A percentile compares a stretch with the other conserved stretches of the same genome.
These are phyloP conservation scores for Poeciliopsis paucimaculata DNA, from an alignment of 2,797 vertebrate genomes.

Conservation along the genomic window DNA sequence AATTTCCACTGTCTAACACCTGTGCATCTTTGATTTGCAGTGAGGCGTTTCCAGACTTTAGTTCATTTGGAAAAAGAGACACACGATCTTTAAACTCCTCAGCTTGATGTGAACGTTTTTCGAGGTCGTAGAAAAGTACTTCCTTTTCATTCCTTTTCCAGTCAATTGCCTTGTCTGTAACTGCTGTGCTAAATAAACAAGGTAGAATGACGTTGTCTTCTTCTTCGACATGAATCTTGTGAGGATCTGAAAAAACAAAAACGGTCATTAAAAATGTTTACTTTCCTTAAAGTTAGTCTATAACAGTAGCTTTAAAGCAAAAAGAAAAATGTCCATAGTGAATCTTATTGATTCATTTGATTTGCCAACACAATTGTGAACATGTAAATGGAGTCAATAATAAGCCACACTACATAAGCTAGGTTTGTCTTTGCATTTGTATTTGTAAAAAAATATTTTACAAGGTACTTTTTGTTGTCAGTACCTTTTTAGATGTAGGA, in stretches of 20 bases:
- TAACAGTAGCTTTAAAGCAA: too few relatives aligned
- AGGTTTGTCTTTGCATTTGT: too few relatives aligned
- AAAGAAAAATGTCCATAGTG: too few relatives aligned
- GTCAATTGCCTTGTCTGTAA: neutral
- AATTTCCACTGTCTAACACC: neutral
- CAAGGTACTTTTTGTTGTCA: too few relatives aligned
- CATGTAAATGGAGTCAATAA: too few relatives aligned
- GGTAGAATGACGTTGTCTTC: neutral
- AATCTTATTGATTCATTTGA: too few relatives aligned
- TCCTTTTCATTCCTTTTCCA: neutral
- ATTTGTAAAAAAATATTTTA: too few relatives aligned
- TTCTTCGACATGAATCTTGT: neutral
- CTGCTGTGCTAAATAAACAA: neutral
- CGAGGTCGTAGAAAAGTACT: neutral
- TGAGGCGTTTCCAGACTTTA: neutral
- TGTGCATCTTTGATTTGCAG: neutral
- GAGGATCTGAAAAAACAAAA: neutral
- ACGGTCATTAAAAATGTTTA: neutral
- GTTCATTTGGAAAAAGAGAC: neutral
- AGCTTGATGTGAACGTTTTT: neutral
- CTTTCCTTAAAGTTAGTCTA: neutral
- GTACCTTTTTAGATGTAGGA: too few relatives aligned
- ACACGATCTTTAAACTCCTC: constrained; percentile 6
- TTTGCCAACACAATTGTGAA: too few relatives aligned
- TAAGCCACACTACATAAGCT: too few relatives aligned